phyloP scores from a whole-genome alignment of 2,888 invertebrate species.

The Sclerodermus sp. region DNA sequence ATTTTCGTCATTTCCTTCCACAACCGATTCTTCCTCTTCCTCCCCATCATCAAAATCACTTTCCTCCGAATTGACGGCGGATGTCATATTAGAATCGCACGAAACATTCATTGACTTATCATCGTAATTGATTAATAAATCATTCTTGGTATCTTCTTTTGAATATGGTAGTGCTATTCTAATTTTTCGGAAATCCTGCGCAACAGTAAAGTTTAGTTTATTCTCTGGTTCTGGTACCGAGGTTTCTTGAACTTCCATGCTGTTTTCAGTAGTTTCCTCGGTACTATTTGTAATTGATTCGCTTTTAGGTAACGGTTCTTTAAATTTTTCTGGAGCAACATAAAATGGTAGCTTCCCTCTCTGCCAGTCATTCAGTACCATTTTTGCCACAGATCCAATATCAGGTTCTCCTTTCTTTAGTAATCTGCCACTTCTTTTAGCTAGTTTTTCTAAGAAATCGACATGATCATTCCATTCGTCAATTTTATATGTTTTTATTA shows the following conservation, averaged over 20 bases:
- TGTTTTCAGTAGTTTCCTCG: constrained; percentile 29
- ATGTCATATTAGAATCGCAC: background rate
- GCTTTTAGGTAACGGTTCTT: constrained; percentile 64
- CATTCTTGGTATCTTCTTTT: constrained; percentile 60
- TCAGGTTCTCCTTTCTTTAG: constrained; percentile 98
- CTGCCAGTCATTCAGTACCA: constrained; percentile 98
- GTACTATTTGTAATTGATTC: constrained; percentile 46
- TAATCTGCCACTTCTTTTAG: constrained; percentile 83
- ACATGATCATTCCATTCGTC: constrained; percentile 77
- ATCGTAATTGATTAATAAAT: constrained; percentile 12
- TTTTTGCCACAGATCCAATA: constrained; percentile 81
- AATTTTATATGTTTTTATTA: constrained; percentile 87
- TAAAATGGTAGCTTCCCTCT: constrained; percentile 96
- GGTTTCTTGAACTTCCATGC: constrained; percentile 1
- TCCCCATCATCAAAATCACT: constrained; percentile 42
- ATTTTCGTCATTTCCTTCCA: constrained; percentile 58
- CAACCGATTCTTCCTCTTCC: background rate
- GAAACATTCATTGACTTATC: constrained; percentile 3
- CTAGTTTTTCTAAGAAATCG: constrained; percentile 91
- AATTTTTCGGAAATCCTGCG: constrained; percentile 74
- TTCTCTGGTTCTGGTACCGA: background rate
- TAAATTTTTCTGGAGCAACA: constrained; percentile 82
- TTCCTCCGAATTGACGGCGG: constrained; percentile 4
- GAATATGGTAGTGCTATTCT: constrained; percentile 73
- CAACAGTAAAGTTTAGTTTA: constrained; percentile 13